Base-by-base conservation (phyloP, 2,888 invertebrate genomes). In the Sicus ferrugineus region DNA sequence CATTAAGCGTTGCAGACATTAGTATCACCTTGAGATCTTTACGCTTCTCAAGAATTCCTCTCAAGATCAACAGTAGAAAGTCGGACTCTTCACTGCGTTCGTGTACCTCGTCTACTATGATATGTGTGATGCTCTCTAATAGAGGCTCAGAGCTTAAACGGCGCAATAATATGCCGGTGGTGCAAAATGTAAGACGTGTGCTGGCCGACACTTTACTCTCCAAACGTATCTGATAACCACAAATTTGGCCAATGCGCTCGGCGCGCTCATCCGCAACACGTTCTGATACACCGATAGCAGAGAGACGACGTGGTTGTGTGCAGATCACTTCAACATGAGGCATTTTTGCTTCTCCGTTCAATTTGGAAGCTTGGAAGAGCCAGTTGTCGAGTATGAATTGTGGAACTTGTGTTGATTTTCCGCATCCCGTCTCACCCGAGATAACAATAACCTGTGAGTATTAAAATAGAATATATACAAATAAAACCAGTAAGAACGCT, bases 1-100 rank as follows among this genome's bases (percentile, higher is more conserved):
- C 91, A 82, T 97, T 96, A 77, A 97, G 84, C 0, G 96, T 95
- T 2, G 97, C 97, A 80, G 96, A 96, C 97, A 97, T 97, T 6
- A 97, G 87, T 78, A 97, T 90, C 0, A 97, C 87, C 77, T 92
- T 94, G 65, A 97, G 85, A 79, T 95, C 91, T 59, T 89, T 89
- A 70, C 94, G 89, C 67, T 90, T 87, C 72, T 87, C 87, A 66
- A 95, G 85, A 65, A 95, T 87, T 79, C 94, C 91, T 83, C 92
- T 90, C 48, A 97, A 83, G 21, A 95, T 92, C 70, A 96, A 89
- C 48, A 97, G 84, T 6, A 97, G 87, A 80, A 97, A 97, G 84
- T 97, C 97, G 75, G 95, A 93, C 81, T 95, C 93, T 78, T 95
- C 93, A 30, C 93, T 93, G 67, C 97, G 88, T 83, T 97, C 97